Base-by-base conservation (phyloP, 2,113 vertebrate species). In the Gallinago jamesoni region DNA sequence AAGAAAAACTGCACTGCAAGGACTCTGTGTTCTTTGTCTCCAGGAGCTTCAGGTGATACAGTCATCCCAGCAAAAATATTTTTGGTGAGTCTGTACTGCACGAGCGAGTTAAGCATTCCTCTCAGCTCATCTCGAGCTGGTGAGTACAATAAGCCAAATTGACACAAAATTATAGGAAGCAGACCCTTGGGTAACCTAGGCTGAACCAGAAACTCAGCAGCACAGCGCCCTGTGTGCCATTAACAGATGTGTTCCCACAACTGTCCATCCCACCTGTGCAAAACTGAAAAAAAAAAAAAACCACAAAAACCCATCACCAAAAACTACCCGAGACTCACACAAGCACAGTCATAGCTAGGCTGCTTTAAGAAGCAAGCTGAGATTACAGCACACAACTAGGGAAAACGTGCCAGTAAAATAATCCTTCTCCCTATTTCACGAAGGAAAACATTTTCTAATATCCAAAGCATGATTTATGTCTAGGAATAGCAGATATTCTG, bases 1-100 rank as follows among this genome's bases (percentile, higher is more conserved):
- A 43, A 90, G 79, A 63, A 72, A 77, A 92, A 64, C 77, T 87
- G 80, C 80, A 82, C 57, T 91, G 90, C 84, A 50, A 89, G 70
- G 66, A 90, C 76, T 81, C n/a, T 0, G 0, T 57, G 73, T 60
- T 91, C 94, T 69, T 53, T 75, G 73, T 66, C 66, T 85, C 53
- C 18, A 64, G 45, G 52, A 83, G 52, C 60, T 84, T 47, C 74
- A 94, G 83, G 92, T 89, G 57, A 79, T 27, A 62, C 47, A 96
- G 84, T 92, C 87, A 94, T 30, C 20, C 1, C 66, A 92, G 45
- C 53, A 94, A 73, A 88, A 87, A 21, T 78, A 81, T 82, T 95
- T 94, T 64, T 39, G 45, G 31, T 73, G 68, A 95, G 85, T 33
- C 92, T 63, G 48, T 43, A 73, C 22, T 21, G 75, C 74, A 72